Evolutionary conservation across 2,113 vertebrate species (phyloP), one percentile per base, ranked within the genome.

Genomic region (Rissa tridactyla): DNA sequence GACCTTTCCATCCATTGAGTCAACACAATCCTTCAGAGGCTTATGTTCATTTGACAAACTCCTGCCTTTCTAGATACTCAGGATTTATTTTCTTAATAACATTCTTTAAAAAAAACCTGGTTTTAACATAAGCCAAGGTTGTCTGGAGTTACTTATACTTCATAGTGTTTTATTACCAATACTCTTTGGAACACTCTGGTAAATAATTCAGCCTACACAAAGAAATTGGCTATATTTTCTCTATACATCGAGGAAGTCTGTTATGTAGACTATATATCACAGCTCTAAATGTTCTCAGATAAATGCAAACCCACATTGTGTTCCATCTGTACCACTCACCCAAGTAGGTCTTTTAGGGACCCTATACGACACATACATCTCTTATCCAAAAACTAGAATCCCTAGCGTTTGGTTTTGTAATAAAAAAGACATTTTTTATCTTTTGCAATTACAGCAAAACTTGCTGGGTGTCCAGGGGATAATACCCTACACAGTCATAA

Each of bases 71-170:
- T 65, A 82, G 69, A 95, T 81, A 79, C 77, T 86, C 57, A 65
- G 61, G 91, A 96, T 96, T 97, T 97, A 97, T 97, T 93, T 96
- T 94, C 91, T 92, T 97, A 94, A 96, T 96, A 96, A 94, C 44
- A 30, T 85, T 79, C 77, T 92, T 73, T 70, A 0, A 20, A 60
- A 94, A 90, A 52, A 15, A 13, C 3, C 8, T 93, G 77, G 10
- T 88, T 96, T 96, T 96, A 95, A 90, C 84, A 47, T 94, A 93
- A 94, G 82, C 89, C 82, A 92, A 88, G 89, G 92, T 92, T 95
- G 92, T 95, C 88, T 97, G 34, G 84, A 92, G 92, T 96, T 95
- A 82, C 95, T 97, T 95, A 88, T 92, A 83, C 64, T 96, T 94
- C 94, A 91, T 57, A 86, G 83, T 95, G 95, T 95, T 97, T 96